Conservation (phyloP, 2,113 vertebrate species). For the Miniopterus natalensis region DNA sequence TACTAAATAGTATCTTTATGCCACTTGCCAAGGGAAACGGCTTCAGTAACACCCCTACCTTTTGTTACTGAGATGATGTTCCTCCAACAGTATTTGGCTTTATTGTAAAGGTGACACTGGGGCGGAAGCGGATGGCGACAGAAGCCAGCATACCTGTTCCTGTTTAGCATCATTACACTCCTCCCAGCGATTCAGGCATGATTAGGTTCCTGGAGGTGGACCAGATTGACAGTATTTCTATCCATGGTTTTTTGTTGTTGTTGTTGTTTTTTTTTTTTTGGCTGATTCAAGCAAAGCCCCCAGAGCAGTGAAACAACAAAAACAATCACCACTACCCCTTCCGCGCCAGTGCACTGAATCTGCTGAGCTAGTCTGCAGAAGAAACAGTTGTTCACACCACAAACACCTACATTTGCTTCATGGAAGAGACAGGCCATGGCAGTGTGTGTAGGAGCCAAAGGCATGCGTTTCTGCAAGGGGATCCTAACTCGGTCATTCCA, state of each 20-base stretch:
- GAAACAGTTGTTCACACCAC: slow-evolving; percentile 87
- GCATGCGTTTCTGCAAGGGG: slow-evolving; percentile 85
- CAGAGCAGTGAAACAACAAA: slow-evolving; percentile 68
- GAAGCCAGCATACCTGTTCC: slow-evolving; percentile 84
- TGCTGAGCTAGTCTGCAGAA: slow-evolving; percentile 86
- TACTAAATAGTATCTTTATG: slow-evolving; percentile 53
- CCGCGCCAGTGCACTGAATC: slow-evolving; percentile 70
- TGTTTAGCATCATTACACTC: slow-evolving; percentile 76
- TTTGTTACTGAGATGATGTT: not conserved
- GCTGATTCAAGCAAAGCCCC: slow-evolving; percentile 78
- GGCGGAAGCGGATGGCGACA: slow-evolving; percentile 69
- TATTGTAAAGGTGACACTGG: slow-evolving; percentile 68
- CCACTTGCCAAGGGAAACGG: not conserved
- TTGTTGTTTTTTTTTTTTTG: slow-evolving; percentile 60
- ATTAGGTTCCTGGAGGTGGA: slow-evolving; percentile 83
- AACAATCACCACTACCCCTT: not conserved
- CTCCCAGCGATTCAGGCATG: slow-evolving; percentile 82
- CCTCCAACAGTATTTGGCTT: slow-evolving; percentile 65
- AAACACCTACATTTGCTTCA: slow-evolving; percentile 87
- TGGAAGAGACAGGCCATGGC: slow-evolving; percentile 85
- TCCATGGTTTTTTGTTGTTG: not conserved
- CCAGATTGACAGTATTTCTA: slow-evolving; percentile 84
- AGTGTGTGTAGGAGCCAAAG: slow-evolving; percentile 87
- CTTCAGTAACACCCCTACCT: slow-evolving; percentile 10
- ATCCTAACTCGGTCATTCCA: slow-evolving; percentile 89